phyloP scores from a whole-genome alignment of 2,113 vertebrate species.

The Otus sunia region DNA sequence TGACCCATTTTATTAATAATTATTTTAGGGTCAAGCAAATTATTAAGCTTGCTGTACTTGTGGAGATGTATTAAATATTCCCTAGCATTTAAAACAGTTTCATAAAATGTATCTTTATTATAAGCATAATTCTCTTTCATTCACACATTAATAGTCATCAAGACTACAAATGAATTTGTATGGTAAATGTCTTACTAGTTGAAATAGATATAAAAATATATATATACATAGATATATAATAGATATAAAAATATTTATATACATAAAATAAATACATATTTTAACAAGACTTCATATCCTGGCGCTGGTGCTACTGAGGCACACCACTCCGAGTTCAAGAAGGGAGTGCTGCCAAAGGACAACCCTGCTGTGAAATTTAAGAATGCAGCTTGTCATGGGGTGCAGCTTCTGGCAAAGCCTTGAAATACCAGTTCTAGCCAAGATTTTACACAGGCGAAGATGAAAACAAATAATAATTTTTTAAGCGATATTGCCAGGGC shows the following conservation, averaged over 20 bases:
- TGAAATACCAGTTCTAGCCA: not conserved
- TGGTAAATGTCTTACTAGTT: not conserved
- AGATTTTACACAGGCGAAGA: not conserved
- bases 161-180: not conserved
- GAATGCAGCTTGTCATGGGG: not conserved
- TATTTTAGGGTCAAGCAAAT: not conserved
- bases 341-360: not conserved
- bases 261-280: not conserved
- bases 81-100: not conserved
- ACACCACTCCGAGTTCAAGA: not conserved
- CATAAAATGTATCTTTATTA: not conserved
- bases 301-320: not conserved
- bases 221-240: too few relatives aligned
- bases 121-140: not conserved
- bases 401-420: not conserved
- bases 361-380: not conserved
- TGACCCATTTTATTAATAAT: not conserved
- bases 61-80: not conserved
- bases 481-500: not conserved
- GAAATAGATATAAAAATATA: not conserved
- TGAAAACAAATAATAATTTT: not conserved
- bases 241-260: too few relatives aligned
- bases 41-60: not conserved
- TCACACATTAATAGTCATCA: not conserved
- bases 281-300: not conserved